A percentile compares a stretch with the other conserved stretches of the same genome.
phyloP scores from a whole-genome alignment of 1,140 invertebrate genomes.

The Venustaconcha ellipsiformis region DNA sequence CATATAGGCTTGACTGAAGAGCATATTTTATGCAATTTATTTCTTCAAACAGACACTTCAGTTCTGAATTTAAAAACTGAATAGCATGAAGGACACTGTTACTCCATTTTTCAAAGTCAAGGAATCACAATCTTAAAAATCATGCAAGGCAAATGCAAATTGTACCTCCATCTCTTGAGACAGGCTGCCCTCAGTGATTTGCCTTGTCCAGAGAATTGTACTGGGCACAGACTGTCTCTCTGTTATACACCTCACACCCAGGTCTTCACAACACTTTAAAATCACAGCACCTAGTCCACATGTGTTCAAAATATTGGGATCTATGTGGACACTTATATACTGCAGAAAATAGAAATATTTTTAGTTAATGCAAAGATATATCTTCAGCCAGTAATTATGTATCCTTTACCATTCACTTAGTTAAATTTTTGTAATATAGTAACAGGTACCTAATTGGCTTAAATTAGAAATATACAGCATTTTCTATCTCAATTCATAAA shows the following conservation, averaged over 20 bases:
- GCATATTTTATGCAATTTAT: no score
- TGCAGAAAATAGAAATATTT: conserved; percentile 23
- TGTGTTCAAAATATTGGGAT: conserved; percentile 43
- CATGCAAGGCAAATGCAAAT: not conserved
- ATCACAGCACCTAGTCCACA: conserved; percentile 39
- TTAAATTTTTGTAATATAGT: no score
- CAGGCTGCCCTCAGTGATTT: conserved; percentile 34
- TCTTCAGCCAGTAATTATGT: no score
- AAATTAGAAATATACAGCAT: no score
- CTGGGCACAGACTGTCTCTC: conserved; percentile 39
- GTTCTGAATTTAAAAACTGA: not conserved
- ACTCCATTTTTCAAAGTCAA: not conserved
- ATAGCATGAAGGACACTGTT: not conserved
- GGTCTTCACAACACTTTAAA: conserved; percentile 41
- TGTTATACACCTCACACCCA: conserved; percentile 41
- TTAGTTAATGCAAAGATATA: no score
- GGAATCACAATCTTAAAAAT: not conserved
- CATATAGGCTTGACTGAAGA: no score
- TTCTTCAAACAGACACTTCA: no score
- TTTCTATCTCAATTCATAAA: no score
- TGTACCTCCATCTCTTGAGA: conserved; percentile 17
- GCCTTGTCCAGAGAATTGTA: conserved; percentile 42
- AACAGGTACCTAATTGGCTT: no score
- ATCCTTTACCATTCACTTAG: no score
- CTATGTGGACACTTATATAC: conserved; percentile 44